Conservation (phyloP, 2,888 invertebrate genomes). For the Melanostoma scalare region DNA sequence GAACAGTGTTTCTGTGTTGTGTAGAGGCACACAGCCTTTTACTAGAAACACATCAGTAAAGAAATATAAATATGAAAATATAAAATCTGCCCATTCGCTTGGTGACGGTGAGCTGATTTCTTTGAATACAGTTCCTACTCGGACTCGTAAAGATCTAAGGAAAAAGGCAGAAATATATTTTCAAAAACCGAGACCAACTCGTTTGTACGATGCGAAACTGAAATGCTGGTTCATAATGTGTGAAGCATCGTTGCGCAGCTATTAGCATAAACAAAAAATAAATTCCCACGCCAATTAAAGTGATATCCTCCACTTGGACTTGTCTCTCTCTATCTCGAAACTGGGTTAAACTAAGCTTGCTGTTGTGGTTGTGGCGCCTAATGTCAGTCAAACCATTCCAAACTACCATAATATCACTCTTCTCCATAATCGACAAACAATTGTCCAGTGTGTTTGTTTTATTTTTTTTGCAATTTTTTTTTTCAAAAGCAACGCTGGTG, state of each 20-base stretch:
- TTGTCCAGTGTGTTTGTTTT: constrained; percentile 32
- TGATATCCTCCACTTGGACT: constrained; percentile 30
- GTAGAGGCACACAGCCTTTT: no score
- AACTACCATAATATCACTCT: constrained; percentile 20
- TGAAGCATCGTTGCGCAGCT: background rate
- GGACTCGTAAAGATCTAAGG: no score
- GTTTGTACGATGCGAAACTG: no score
- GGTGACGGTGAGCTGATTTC: no score
- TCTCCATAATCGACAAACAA: constrained; percentile 48
- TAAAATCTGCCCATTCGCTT: no score
- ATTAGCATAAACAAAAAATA: constrained; percentile 4
- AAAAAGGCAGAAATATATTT: no score
- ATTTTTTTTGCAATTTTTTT: constrained; percentile 33
- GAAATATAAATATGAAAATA: no score
- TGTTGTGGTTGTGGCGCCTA: constrained; percentile 48
- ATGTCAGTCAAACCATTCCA: constrained; percentile 37
- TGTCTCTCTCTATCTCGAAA: constrained; percentile 11
- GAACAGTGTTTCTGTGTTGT: no score
- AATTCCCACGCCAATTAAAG: constrained; percentile 65
- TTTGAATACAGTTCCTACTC: no score
- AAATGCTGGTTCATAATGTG: background rate
- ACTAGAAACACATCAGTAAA: no score
- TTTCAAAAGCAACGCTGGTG: constrained; percentile 27
- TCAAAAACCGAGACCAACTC: no score
- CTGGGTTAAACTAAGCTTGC: constrained; percentile 52